phyloP scores from a whole-genome alignment of 2,888 invertebrate species.

The Syritta pipiens region DNA sequence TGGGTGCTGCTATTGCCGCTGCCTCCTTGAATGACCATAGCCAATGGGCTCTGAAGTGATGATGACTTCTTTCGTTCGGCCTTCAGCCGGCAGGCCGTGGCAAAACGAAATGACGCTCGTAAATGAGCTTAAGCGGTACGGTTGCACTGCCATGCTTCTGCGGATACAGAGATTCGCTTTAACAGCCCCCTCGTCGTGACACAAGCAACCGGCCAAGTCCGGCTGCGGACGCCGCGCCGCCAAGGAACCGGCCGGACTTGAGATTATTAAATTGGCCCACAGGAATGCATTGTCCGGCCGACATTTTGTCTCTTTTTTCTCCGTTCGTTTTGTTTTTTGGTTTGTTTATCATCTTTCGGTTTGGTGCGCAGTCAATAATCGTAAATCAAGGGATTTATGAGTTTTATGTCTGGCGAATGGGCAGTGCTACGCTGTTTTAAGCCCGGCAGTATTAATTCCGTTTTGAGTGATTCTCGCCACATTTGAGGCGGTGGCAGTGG shows the following conservation, averaged over 20 bases:
- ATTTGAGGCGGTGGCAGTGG: slow-evolving; percentile 1
- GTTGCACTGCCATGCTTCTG: slow-evolving; percentile 12
- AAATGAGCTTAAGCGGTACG: slow-evolving; percentile 48
- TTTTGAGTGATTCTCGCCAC: slow-evolving; percentile 65
- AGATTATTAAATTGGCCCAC: slow-evolving; percentile 63
- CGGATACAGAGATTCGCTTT: not conserved
- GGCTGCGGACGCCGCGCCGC: not conserved
- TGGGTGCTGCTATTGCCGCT: not conserved
- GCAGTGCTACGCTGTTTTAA: slow-evolving; percentile 58
- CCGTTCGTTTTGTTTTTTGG: not conserved
- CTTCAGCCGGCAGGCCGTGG: slow-evolving; percentile 41
- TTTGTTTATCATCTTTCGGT: slow-evolving; percentile 52
- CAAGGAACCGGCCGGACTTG: no score
- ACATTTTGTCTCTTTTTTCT: slow-evolving; percentile 23
- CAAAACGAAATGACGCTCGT: slow-evolving; percentile 43
- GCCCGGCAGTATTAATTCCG: slow-evolving; percentile 67
- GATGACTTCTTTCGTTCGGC: slow-evolving; percentile 64
- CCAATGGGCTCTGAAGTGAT: slow-evolving; percentile 56
- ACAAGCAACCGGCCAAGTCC: no score
- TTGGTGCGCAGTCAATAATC: slow-evolving; percentile 68
- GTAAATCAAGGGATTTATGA: slow-evolving; percentile 69
- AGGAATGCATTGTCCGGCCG: slow-evolving; percentile 61
- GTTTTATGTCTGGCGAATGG: slow-evolving; percentile 59
- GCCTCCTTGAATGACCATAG: slow-evolving; percentile 36
- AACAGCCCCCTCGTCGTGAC: not conserved